phyloP scores from a whole-genome alignment of 1,140 invertebrate species.

The Ceratina calcarata region DNA sequence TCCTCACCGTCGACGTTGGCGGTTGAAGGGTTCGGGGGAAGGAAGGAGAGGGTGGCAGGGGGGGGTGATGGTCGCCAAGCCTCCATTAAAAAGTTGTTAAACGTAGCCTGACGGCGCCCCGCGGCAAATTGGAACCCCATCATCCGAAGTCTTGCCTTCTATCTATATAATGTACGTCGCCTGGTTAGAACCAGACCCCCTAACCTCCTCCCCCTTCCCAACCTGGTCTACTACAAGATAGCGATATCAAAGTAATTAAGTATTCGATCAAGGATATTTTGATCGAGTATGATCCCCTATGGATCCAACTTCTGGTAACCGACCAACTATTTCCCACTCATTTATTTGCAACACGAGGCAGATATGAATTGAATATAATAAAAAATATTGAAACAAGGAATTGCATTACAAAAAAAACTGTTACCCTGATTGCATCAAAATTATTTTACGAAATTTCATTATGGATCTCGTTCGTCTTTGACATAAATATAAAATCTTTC shows the following conservation, averaged over 20 bases:
- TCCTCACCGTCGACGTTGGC: too few relatives aligned
- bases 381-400: too few relatives aligned
- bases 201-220: too few relatives aligned
- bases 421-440: too few relatives aligned
- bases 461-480: too few relatives aligned
- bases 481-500: too few relatives aligned
- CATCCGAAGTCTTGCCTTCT: slow-evolving; percentile 74
- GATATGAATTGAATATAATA: too few relatives aligned
- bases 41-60: slow-evolving; percentile 47
- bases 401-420: too few relatives aligned
- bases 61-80: slow-evolving; percentile 74
- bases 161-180: slow-evolving; percentile 69
- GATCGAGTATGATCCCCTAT: slow-evolving; percentile 55
- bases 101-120: slow-evolving; percentile 79
- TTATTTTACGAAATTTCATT: too few relatives aligned
- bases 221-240: slow-evolving; percentile 61
- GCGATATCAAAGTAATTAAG: slow-evolving; percentile 71
- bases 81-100: slow-evolving; percentile 81
- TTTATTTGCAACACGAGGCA: too few relatives aligned
- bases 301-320: slow-evolving; percentile 22
- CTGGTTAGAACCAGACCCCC: slow-evolving; percentile 54
- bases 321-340: neutral
- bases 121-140: slow-evolving; percentile 80
- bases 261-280: slow-evolving; percentile 68
- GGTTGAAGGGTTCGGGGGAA: too few relatives aligned